Percentiles rank a stretch among this genome's conserved stretches.
Conservation (phyloP, 2,797 vertebrate species). For the Geotrypetes seraphini region DNA sequence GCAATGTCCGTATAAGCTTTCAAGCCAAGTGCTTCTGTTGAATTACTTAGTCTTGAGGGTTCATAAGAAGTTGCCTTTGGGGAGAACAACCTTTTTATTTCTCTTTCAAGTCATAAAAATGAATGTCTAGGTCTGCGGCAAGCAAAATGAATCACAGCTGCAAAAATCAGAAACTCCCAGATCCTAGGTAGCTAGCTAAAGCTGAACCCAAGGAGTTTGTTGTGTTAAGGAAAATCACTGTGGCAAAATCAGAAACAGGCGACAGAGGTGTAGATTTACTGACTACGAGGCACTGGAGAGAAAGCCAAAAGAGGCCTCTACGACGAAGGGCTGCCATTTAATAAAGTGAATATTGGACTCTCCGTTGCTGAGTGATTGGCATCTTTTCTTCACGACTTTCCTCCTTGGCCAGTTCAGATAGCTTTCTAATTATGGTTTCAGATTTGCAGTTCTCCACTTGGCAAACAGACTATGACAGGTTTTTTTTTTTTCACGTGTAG, state of each 20-base stretch:
- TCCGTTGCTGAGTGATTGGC: too few relatives aligned
- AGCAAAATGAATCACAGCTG: slow-evolving; percentile 6
- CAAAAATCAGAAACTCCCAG: not conserved
- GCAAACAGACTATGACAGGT: slow-evolving; percentile 17
- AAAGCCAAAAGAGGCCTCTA: too few relatives aligned
- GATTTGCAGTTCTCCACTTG: slow-evolving; percentile 18
- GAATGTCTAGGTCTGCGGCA: not conserved
- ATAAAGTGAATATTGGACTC: too few relatives aligned
- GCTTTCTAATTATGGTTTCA: slow-evolving; percentile 22
- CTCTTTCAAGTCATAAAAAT: not conserved
- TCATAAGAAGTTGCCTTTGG: too few relatives aligned
- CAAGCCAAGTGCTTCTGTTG: too few relatives aligned
- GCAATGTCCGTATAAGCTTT: too few relatives aligned
- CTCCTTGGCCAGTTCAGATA: slow-evolving; percentile 18
- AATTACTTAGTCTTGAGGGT: too few relatives aligned
- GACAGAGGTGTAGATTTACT: slow-evolving; percentile 19
- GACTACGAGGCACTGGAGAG: too few relatives aligned
- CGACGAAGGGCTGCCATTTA: too few relatives aligned
- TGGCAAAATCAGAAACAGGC: too few relatives aligned
- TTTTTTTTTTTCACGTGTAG: slow-evolving; percentile 24
- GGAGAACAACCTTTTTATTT: not conserved
- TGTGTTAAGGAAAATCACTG: slow-evolving; percentile 10
- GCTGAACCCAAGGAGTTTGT: slow-evolving; percentile 4
- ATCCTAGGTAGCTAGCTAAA: slow-evolving; percentile 16
- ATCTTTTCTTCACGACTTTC: too few relatives aligned